Conservation (phyloP, 2,888 invertebrate species). For the Baccha elongata region DNA sequence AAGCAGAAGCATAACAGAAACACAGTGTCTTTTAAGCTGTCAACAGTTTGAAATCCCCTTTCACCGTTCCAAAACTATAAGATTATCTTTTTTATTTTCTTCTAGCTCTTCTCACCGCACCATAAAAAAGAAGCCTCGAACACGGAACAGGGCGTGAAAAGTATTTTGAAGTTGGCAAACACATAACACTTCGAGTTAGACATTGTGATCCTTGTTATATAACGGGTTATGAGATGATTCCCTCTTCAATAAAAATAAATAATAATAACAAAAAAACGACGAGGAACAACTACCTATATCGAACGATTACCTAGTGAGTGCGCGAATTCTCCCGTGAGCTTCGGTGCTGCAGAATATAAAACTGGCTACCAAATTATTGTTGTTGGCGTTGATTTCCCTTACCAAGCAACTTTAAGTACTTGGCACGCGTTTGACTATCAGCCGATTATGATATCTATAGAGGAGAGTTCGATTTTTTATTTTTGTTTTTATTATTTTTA, state of each 20-base stretch:
- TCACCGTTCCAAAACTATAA: slow-evolving; percentile 31
- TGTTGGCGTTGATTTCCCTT: slow-evolving; percentile 11
- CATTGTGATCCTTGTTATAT: slow-evolving; percentile 46
- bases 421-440: slow-evolving; percentile 66
- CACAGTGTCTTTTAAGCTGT: slow-evolving; percentile 63
- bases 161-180: slow-evolving; percentile 61
- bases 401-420: slow-evolving; percentile 6
- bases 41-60: slow-evolving; percentile 61
- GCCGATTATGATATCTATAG: slow-evolving; percentile 66
- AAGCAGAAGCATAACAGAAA: slow-evolving; percentile 2
- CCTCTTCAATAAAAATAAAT: slow-evolving; percentile 9
- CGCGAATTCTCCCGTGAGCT: slow-evolving; percentile 16
- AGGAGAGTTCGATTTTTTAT: slow-evolving; percentile 1
- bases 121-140: neutral
- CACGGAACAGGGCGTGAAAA: slow-evolving; percentile 65
- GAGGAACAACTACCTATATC: slow-evolving; percentile 15
- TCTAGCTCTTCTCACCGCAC: neutral
- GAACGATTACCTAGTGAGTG: slow-evolving; percentile 48
- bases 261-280: slow-evolving; percentile 14
- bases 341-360: slow-evolving; percentile 26
- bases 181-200: slow-evolving; percentile 39
- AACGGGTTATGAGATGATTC: slow-evolving; percentile 60
- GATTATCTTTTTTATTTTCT: slow-evolving; percentile 7
- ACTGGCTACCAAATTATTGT: too few relatives aligned
- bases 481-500: slow-evolving; percentile 24